Evolutionary conservation across 2,797 vertebrate species (phyloP), one percentile per base, ranked within the genome.

Genomic region (Rhinophrynus dorsalis): DNA sequence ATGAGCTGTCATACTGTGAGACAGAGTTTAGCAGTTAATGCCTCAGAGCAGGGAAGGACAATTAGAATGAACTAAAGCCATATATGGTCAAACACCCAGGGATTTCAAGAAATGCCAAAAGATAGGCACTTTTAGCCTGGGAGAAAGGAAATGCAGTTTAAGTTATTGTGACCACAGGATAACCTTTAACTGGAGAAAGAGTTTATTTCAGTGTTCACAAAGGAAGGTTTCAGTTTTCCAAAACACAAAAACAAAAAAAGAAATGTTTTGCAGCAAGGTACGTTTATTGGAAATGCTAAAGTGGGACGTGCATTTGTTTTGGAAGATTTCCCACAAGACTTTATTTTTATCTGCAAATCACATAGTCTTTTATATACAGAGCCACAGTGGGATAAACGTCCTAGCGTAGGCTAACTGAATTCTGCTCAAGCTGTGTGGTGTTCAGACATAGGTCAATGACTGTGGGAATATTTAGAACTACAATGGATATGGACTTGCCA

Each of bases 261-360:
- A 62, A 74, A 69, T 42, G 35, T 24, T 68, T 52, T 75, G 57
- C 44, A 35, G 52, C 55, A 62, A 80, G 79, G 77, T 73, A 74
- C 64, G 75, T 82, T 78, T 72, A 55, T 80, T 77, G 62, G 64
- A 78, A 81, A 68, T 7, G 51, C 71, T 71, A 54, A 51, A 17
- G 56, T 54, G 45, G 23, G 58, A 35, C 44, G 37, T 66, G 68
- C 77, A 79, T 76, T 65, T 58, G 44, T 83, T 77, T 80, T 85
- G 84, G 68, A 77, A 37, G 37, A 1, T 45, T 72, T 82, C 79
- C 80, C 26, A 65, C 80, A 75, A 81, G 74, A 75, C 63, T 81
- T 85, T 85, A 81, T 86, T 86, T 82, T 85, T 84, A 83, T 77
- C 82, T 76, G 27, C 65, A 75, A 73, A 83, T 76, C 73, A 78